A percentile compares a stretch with the other conserved stretches of the same genome.
These are phyloP conservation scores for Acronicta leporina DNA, from an alignment of 2,888 invertebrate species.

Conservation along the genomic window DNA sequence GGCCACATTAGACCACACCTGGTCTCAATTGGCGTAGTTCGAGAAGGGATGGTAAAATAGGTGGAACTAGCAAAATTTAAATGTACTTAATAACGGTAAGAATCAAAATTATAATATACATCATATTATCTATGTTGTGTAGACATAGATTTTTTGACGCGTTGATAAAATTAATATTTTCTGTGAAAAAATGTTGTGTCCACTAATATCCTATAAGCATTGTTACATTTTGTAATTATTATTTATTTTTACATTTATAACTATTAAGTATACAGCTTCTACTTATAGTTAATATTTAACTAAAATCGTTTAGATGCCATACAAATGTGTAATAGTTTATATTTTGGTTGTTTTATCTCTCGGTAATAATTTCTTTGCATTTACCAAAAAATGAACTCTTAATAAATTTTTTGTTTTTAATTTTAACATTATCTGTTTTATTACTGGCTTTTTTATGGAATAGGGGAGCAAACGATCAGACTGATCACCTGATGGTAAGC, in stretches of 20 bases:
- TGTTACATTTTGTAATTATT: constrained; percentile 76
- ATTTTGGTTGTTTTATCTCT: constrained; percentile 81
- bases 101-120: constrained; percentile 1
- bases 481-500: too few species aligned
- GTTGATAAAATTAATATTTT: constrained; percentile 17
- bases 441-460: constrained; percentile 3
- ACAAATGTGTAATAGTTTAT: constrained; percentile 70
- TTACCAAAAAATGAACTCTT: constrained; percentile 85
- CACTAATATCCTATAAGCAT: constrained; percentile 62
- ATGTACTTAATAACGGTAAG: constrained; percentile 69
- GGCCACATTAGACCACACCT: too few species aligned
- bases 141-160: constrained; percentile 4
- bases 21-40: too few species aligned
- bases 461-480: too few species aligned
- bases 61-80: constrained; percentile 17
- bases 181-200: constrained; percentile 74
- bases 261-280: constrained; percentile 79
- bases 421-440: constrained; percentile 59
- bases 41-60: background rate
- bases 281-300: constrained; percentile 74
- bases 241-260: constrained; percentile 72
- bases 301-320: constrained; percentile 78
- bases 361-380: constrained; percentile 82
- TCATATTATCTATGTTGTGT: background rate
- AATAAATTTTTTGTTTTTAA: constrained; percentile 78